phyloP scores from a whole-genome alignment of 2,113 vertebrate species.

The Microtus oregoni region DNA sequence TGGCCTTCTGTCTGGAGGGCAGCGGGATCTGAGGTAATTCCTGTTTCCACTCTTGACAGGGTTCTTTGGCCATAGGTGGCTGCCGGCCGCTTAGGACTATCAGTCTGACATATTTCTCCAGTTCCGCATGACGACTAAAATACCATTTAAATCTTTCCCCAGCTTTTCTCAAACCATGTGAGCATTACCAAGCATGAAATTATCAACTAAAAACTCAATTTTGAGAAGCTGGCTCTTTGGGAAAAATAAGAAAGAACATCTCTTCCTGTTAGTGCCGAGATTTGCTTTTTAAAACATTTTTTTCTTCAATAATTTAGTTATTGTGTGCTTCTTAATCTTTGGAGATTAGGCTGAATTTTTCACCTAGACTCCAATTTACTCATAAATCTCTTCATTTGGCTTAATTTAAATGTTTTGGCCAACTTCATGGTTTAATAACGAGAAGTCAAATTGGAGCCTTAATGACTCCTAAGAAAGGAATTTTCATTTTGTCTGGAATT shows the following conservation, averaged over 20 bases:
- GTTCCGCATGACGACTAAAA: slow-evolving; percentile 31
- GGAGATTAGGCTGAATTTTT: slow-evolving; percentile 83
- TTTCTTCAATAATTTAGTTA: slow-evolving; percentile 67
- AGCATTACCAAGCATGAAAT: slow-evolving; percentile 69
- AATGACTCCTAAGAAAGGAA: slow-evolving; percentile 82
- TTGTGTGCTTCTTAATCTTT: slow-evolving; percentile 77
- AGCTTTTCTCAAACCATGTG: slow-evolving; percentile 67
- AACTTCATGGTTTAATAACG: slow-evolving; percentile 87
- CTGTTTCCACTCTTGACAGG: neutral
- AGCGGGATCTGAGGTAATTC: neutral
- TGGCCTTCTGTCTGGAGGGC: slow-evolving; percentile 37
- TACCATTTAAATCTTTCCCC: slow-evolving; percentile 62
- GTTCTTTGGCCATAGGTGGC: neutral
- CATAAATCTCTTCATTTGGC: slow-evolving; percentile 85
- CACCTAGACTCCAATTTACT: slow-evolving; percentile 83
- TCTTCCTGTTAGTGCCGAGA: slow-evolving; percentile 51
- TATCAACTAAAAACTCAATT: slow-evolving; percentile 68
- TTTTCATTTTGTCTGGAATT: slow-evolving; percentile 83
- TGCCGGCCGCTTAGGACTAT: neutral
- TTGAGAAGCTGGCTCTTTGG: slow-evolving; percentile 54
- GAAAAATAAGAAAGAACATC: slow-evolving; percentile 66
- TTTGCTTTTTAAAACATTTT: neutral
- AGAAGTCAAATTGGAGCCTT: slow-evolving; percentile 86
- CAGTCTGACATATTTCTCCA: slow-evolving; percentile 14
- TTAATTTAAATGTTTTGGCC: slow-evolving; percentile 87